These are phyloP conservation scores for Atlantisia rogersi DNA, from an alignment of 2,113 vertebrate species.

Conservation along the genomic window DNA sequence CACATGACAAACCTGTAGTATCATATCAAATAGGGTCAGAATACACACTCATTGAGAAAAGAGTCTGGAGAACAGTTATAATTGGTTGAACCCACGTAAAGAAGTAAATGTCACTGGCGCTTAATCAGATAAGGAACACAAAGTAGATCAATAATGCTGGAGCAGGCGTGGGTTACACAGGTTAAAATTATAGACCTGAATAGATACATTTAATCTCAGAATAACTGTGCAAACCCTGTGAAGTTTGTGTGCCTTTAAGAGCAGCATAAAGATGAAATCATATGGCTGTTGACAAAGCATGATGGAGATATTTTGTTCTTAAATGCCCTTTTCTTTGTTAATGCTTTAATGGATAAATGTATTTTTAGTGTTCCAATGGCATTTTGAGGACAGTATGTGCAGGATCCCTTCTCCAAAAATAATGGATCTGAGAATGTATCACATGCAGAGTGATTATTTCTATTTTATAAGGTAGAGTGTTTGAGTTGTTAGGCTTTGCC, in stretches of 20 bases:
- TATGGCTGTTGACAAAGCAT: background rate
- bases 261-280: background rate
- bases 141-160: background rate
- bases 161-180: background rate
- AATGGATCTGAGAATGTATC: background rate
- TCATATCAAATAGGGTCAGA: background rate
- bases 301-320: background rate
- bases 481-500: background rate
- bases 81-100: background rate
- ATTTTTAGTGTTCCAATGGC: background rate
- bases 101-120: background rate
- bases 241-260: background rate
- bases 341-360: background rate
- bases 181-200: background rate
- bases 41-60: background rate
- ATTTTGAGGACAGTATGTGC: background rate
- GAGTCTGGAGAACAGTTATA: background rate
- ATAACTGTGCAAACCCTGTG: background rate
- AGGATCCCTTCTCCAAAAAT: background rate
- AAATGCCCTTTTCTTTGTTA: background rate
- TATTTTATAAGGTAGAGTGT: background rate
- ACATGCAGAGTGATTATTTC: background rate
- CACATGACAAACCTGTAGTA: background rate
- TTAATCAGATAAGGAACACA: background rate
- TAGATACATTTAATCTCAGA: background rate